These are phyloP conservation scores for Telmatochromis sp. DNA, from an alignment of 2,113 vertebrate species.

Conservation along the genomic window DNA sequence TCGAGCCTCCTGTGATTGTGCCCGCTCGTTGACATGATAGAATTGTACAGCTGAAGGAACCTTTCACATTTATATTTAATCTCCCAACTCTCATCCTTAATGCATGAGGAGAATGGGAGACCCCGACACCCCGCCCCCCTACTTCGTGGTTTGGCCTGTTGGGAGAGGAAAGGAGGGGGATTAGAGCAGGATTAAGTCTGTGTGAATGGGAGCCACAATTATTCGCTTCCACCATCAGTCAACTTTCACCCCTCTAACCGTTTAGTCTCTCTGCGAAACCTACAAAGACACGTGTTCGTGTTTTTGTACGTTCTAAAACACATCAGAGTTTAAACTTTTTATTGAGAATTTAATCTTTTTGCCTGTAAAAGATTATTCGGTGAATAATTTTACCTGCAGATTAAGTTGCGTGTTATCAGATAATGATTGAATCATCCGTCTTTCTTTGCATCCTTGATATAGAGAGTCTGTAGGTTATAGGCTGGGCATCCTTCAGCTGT, in stretches of 20 bases:
- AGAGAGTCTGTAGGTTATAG: neutral
- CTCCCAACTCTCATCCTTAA: conserved; percentile 53
- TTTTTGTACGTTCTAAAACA: neutral
- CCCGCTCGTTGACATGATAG: conserved; percentile 38
- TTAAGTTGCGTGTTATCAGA: neutral
- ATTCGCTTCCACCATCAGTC: neutral
- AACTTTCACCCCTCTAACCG: neutral
- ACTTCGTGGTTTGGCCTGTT: neutral
- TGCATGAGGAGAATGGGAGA: conserved; percentile 54
- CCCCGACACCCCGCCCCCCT: neutral
- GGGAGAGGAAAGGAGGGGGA: conserved; percentile 30
- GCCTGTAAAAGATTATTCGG: neutral
- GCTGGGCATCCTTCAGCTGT: neutral
- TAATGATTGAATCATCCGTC: neutral
- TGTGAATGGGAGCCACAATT: conserved; percentile 45
- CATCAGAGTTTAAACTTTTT: neutral
- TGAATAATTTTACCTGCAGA: neutral
- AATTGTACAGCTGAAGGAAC: conserved; percentile 47
- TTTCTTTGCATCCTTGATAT: neutral
- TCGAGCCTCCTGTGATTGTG: neutral
- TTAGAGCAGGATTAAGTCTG: conserved; percentile 46
- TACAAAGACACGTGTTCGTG: neutral
- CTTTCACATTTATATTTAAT: conserved; percentile 64
- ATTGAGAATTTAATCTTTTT: neutral
- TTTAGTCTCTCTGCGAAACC: neutral